Conservation (phyloP, 2,797 vertebrate genomes). For the Poecilia gillii region DNA sequence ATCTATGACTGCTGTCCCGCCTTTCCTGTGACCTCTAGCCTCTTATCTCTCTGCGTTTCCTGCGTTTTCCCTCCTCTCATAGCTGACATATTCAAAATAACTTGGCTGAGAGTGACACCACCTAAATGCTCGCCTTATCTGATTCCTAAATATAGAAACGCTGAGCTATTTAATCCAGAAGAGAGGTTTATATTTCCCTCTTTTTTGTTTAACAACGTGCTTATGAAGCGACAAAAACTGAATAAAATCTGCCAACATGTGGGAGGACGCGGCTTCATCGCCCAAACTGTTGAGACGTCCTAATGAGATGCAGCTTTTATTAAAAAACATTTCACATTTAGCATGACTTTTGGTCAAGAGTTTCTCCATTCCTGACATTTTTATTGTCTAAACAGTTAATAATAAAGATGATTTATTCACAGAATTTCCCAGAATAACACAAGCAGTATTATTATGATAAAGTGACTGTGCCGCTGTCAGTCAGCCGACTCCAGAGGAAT, state of each 20-base stretch:
- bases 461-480: neutral
- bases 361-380: neutral
- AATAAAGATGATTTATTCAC: neutral
- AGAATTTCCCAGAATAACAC: neutral
- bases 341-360: neutral
- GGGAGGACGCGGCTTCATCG: neutral
- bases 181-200: neutral
- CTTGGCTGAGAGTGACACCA: constrained; percentile 28
- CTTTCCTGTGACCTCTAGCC: constrained; percentile 42
- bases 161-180: constrained; percentile 21
- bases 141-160: constrained; percentile 63
- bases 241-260: neutral
- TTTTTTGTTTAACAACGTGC: neutral
- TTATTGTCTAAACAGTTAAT: neutral
- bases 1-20: neutral
- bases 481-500: constrained; percentile 17
- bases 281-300: neutral
- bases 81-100: constrained; percentile 54
- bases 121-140: constrained; percentile 53
- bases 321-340: neutral
- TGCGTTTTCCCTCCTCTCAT: constrained; percentile 55
- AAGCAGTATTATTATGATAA: neutral
- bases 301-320: neutral
- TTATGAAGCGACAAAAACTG: neutral
- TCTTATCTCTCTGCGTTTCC: constrained; percentile 63